Evolutionary conservation across 2,888 invertebrate species (phyloP).

Genomic region (Rugalucina vietnamica): DNA sequence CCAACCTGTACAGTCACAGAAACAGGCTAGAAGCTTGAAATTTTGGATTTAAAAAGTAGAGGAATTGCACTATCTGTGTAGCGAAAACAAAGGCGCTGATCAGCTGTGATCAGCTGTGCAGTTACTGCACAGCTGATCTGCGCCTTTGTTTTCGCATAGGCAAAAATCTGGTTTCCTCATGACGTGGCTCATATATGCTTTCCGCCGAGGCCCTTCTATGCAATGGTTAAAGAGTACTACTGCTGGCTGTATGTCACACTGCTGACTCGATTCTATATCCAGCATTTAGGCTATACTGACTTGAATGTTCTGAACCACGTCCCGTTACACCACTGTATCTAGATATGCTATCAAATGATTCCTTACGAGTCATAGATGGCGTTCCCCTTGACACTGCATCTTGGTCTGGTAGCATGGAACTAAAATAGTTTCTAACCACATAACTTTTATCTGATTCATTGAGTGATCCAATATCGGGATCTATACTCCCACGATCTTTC

Average conservation of each 20-base stretch:
- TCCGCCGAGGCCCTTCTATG: too few relatives aligned
- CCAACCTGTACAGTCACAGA: too few relatives aligned
- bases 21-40: too few relatives aligned
- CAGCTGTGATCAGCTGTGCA: too few relatives aligned
- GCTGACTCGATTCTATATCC: constrained; percentile 61
- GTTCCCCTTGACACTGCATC: constrained; percentile 59
- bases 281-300: constrained; percentile 59
- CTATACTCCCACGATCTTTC: constrained; percentile 65
- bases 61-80: too few relatives aligned
- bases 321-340: constrained; percentile 46
- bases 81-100: too few relatives aligned
- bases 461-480: constrained; percentile 72
- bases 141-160: too few relatives aligned
- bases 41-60: too few relatives aligned
- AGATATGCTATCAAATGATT: constrained; percentile 50
- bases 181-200: too few relatives aligned
- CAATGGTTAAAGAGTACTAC: too few relatives aligned
- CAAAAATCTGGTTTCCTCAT: too few relatives aligned
- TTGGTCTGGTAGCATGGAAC: constrained; percentile 72
- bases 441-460: constrained; percentile 79
- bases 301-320: constrained; percentile 51
- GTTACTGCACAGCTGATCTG: too few relatives aligned
- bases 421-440: constrained; percentile 77
- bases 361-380: constrained; percentile 59
- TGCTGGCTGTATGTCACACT: constrained; percentile 27